Conservation (phyloP, 1,140 invertebrate species). For the Drosophila seguyi region DNA sequence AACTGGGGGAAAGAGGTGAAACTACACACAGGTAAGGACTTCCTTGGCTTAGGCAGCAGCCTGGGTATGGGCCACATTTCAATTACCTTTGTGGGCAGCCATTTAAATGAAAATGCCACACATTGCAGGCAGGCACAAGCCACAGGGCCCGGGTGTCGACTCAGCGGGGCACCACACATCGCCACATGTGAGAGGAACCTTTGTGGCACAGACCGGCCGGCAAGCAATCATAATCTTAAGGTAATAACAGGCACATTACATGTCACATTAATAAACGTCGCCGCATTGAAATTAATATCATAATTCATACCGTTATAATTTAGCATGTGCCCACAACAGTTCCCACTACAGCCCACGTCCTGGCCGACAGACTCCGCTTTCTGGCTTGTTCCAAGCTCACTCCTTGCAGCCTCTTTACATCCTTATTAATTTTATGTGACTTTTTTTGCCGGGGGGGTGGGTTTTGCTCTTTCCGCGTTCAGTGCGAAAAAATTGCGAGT, state of each 20-base stretch:
- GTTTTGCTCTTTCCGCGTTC: constrained; percentile 16
- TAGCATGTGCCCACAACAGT: constrained; percentile 64
- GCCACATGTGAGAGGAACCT: constrained; percentile 48
- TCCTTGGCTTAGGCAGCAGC: constrained; percentile 3
- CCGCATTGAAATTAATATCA: constrained; percentile 78
- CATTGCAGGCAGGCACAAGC: constrained; percentile 70
- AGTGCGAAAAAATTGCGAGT: constrained; percentile 66
- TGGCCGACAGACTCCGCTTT: background rate
- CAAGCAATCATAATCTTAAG: constrained; percentile 82
- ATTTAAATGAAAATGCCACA: constrained; percentile 83
- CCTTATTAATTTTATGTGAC: constrained; percentile 82
- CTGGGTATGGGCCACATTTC: constrained; percentile 61
- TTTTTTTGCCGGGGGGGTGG: constrained; percentile 54
- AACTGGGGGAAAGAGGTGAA: background rate
- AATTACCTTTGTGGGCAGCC: constrained; percentile 78
- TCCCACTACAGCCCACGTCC: constrained; percentile 10
- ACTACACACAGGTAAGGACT: constrained; percentile 7
- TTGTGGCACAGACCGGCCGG: constrained; percentile 32
- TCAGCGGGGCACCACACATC: constrained; percentile 47
- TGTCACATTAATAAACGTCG: constrained; percentile 78
- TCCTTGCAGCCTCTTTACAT: constrained; percentile 32
- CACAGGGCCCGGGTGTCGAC: constrained; percentile 27
- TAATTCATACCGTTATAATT: constrained; percentile 82
- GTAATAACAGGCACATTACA: constrained; percentile 83
- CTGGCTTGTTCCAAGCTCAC: background rate